Percentiles rank a stretch among this genome's conserved stretches.
Conservation (phyloP, 2,797 vertebrate species). For the Melanotaenia trifasciata region DNA sequence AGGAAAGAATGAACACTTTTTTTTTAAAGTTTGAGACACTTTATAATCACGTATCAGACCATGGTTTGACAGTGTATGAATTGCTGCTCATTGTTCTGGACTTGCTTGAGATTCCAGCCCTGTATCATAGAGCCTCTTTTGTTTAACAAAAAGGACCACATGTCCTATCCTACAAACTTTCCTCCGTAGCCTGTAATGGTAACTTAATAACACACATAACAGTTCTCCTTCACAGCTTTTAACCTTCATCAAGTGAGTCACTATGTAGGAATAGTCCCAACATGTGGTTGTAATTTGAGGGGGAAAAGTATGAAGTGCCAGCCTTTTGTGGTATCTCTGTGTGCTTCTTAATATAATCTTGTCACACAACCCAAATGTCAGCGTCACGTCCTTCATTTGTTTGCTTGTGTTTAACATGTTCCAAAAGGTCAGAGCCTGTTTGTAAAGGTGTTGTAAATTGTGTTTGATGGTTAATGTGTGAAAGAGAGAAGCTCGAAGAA, state of each 20-base stretch:
- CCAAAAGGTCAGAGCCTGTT: slow-evolving; percentile 16
- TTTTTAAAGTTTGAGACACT: slow-evolving; percentile 32
- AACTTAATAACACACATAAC: slow-evolving; percentile 10
- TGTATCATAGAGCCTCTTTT: slow-evolving; percentile 17
- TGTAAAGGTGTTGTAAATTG: slow-evolving; percentile 11
- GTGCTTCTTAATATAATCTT: slow-evolving; percentile 46
- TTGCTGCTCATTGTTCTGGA: slow-evolving; percentile 16
- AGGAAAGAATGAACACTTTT: slow-evolving; percentile 18
- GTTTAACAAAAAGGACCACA: slow-evolving; percentile 8
- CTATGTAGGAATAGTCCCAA: slow-evolving; percentile 48
- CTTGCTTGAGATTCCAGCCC: slow-evolving; percentile 11
- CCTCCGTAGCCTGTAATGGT: slow-evolving; percentile 3
- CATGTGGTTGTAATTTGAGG: slow-evolving; percentile 74
- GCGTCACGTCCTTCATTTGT: slow-evolving; percentile 41
- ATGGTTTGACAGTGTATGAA: slow-evolving; percentile 35
- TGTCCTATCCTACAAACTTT: background rate
- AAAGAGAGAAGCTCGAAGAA: slow-evolving; percentile 9
- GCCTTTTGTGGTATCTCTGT: slow-evolving; percentile 18
- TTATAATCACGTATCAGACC: slow-evolving; percentile 33
- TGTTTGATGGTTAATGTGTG: slow-evolving; percentile 1
- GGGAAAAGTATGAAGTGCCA: slow-evolving; percentile 41
- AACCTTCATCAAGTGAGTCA: slow-evolving; percentile 61
- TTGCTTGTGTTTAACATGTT: slow-evolving; percentile 25
- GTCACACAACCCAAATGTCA: slow-evolving; percentile 36
- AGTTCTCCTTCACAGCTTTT: slow-evolving; percentile 17